These are phyloP conservation scores for Eleginops maclovinus DNA, from an alignment of 2,113 vertebrate species.

Conservation along the genomic window DNA sequence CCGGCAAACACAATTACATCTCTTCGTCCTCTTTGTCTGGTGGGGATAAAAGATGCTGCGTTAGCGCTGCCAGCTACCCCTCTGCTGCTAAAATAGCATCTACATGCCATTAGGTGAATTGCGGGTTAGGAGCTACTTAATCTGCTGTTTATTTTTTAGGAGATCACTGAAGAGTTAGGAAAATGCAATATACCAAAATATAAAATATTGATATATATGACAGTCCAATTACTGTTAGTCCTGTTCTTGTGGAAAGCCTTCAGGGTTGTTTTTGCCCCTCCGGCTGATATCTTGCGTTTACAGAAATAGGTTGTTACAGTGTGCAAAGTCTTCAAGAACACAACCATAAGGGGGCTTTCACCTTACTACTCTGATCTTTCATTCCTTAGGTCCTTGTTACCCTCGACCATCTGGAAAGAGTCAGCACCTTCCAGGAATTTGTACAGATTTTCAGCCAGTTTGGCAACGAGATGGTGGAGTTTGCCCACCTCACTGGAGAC, in stretches of 20 bases:
- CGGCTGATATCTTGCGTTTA: not conserved
- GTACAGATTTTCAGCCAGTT: conserved; percentile 99
- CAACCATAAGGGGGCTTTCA: conserved; percentile 27
- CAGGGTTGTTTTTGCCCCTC: not conserved
- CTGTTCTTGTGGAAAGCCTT: not conserved
- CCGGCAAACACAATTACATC: conserved; percentile 80
- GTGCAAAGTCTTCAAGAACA: not conserved
- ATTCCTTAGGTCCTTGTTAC: conserved; percentile 92
- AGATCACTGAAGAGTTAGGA: conserved; percentile 9
- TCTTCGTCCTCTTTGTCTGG: conserved; percentile 65
- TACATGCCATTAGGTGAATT: conserved; percentile 36
- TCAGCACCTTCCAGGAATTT: conserved; percentile 98
- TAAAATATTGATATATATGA: not conserved
- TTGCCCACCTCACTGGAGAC: conserved; percentile 98
- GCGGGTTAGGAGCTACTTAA: conserved; percentile 19
- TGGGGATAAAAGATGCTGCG: conserved; percentile 54
- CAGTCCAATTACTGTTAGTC: not conserved
- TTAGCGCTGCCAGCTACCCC: conserved; percentile 46
- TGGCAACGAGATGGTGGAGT: conserved; percentile 99
- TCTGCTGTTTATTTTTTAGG: conserved; percentile 37
- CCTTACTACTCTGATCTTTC: conserved; percentile 20
- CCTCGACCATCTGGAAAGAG: conserved; percentile 95
- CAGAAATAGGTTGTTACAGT: not conserved
- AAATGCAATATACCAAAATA: not conserved
- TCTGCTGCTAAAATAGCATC: conserved; percentile 42